Base-by-base conservation (phyloP, 2,888 invertebrate species). In the Caenorhabditis parvicauda region DNA sequence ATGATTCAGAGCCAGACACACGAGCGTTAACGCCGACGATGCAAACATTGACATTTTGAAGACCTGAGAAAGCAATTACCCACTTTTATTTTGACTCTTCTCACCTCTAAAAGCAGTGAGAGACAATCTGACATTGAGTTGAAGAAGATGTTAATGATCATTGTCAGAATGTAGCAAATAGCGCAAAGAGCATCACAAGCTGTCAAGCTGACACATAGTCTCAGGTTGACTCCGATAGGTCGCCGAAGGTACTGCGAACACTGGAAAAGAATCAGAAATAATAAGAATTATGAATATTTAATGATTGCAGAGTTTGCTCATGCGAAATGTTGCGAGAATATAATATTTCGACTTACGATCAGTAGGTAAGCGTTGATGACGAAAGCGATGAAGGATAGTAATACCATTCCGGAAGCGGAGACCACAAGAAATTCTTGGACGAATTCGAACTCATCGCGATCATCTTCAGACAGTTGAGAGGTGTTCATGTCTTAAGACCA, bases 1-100 rank as follows among this genome's bases (percentile, higher is more conserved):
- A 78, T 88, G 88, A 81, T 88, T 88, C 54, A 87, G 81, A 28
- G 88, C 87, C 27, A 88, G 81, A 0, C 86, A 86, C 35, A 87
- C 81, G 2, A 88, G 83, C 74, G 88, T 88, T 41, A 85, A 82
- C 12, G 87, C 87, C 0, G 87, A 87, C 19, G 87, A 86, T 41
- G 87, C 84, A 53, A 88, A 77, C 2, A 75, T 73, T 19, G 71
- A 62, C 51, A 77, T 65, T 57, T 77, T 77, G 4, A 74, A 50
- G 17, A 72, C 72, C 76, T 76, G 49, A 37, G 69, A 46, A 12
- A 9, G 24, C 38, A 35, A 6, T 12, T 37, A 22, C n/a, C n/a
- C 2, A 2, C 17, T 46, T 37, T 27, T n/a, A 9, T 32, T 38
- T 46, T n/a, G 6, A 37, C 42, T 42, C 9, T 14, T 41, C 48